These are phyloP conservation scores for Gobio occitaniae DNA, from an alignment of 2,797 vertebrate species.

Conservation along the genomic window DNA sequence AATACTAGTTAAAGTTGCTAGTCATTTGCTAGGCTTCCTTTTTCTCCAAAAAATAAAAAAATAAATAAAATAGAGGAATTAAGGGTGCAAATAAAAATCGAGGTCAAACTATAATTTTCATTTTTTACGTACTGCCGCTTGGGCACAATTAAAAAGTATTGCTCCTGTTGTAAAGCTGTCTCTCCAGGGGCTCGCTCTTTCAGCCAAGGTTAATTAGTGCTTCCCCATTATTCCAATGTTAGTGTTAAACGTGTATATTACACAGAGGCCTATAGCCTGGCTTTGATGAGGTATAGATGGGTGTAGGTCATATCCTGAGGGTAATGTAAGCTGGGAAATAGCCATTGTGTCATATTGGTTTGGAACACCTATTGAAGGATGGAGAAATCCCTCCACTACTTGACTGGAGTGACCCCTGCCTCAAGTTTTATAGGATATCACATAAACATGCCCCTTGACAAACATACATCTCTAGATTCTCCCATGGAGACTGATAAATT, in stretches of 20 bases:
- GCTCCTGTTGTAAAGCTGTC: conserved; percentile 65
- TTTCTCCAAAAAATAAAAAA: background rate
- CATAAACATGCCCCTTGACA: conserved; percentile 77
- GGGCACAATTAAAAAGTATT: conserved; percentile 72
- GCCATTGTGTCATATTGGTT: conserved; percentile 80
- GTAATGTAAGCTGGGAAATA: conserved; percentile 71
- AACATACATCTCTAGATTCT: conserved; percentile 53
- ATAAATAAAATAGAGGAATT: conserved; percentile 30
- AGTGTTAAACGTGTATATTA: conserved; percentile 78
- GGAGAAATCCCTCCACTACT: conserved; percentile 74
- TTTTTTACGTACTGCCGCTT: conserved; percentile 65
- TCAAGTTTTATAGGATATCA: conserved; percentile 79
- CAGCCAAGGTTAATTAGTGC: conserved; percentile 77
- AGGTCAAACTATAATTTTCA: conserved; percentile 67
- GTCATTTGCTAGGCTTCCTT: background rate
- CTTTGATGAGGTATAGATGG: conserved; percentile 74
- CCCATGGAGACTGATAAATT: conserved; percentile 21
- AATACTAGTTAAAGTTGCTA: background rate
- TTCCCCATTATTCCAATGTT: conserved; percentile 78
- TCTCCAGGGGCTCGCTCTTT: conserved; percentile 67
- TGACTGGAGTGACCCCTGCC: conserved; percentile 77
- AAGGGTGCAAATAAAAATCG: conserved; percentile 33
- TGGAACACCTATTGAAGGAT: conserved; percentile 53
- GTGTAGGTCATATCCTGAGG: conserved; percentile 71
- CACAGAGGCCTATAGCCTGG: conserved; percentile 70